Conservation (phyloP, 2,888 invertebrate genomes). For the Drosophila meridiana region DNA sequence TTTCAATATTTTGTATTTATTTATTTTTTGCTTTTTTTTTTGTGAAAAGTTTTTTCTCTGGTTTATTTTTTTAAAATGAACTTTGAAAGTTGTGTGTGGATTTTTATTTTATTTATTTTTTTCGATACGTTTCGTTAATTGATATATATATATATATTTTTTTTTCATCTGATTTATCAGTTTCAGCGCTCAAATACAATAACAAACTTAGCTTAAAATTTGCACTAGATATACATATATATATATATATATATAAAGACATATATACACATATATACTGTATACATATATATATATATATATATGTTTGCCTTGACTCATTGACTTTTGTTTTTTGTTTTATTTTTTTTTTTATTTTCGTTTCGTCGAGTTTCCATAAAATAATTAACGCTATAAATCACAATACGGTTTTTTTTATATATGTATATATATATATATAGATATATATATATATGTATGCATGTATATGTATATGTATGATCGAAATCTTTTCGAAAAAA, state of each 20-base stretch:
- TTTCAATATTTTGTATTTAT: constrained; percentile 6
- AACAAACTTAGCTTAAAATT: constrained; percentile 58
- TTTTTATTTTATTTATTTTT: neutral
- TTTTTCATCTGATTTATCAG: constrained; percentile 10
- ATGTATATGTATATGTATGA: constrained; percentile 17
- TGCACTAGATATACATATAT: constrained; percentile 62
- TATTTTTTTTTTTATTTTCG: constrained; percentile 12
- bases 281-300: constrained; percentile 36
- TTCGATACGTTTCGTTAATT: constrained; percentile 74
- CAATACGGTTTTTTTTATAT: constrained; percentile 80
- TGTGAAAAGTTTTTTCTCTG: constrained; percentile 45
- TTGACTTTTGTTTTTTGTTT: constrained; percentile 13
- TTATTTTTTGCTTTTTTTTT: constrained; percentile 23
- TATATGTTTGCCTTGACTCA: constrained; percentile 23
- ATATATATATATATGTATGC: neutral
- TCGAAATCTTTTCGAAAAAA: constrained; percentile 56
- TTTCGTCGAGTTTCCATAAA: constrained; percentile 65
- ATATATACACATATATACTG: constrained; percentile 37
- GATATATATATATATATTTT: constrained; percentile 48
- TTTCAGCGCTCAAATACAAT: constrained; percentile 38
- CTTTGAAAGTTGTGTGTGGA: constrained; percentile 62
- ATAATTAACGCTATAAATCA: constrained; percentile 85
- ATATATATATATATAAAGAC: constrained; percentile 28
- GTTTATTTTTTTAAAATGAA: constrained; percentile 57
- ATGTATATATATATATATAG: constrained; percentile 20